These are phyloP conservation scores for Scleropages formosus DNA, from an alignment of 2,797 vertebrate species.

Conservation along the genomic window DNA sequence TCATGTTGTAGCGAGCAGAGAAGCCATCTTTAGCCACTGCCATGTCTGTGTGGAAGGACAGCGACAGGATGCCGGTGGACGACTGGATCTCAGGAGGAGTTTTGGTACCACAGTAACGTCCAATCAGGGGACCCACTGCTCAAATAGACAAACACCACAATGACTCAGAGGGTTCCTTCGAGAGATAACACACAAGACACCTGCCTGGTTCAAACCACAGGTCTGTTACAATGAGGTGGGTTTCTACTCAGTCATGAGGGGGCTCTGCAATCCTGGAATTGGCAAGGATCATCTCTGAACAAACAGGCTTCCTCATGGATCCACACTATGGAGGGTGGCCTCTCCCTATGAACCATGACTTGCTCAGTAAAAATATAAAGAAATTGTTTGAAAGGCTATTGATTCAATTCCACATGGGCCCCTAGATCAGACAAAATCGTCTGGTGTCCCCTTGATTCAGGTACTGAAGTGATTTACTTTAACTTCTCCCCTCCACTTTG, in stretches of 20 bases:
- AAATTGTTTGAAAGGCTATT: neutral
- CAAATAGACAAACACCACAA: conserved; percentile 22
- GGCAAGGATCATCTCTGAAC: neutral
- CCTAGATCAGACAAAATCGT: neutral
- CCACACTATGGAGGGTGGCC: neutral
- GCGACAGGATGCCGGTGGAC: conserved; percentile 86
- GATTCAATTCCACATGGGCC: neutral
- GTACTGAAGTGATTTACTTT: neutral
- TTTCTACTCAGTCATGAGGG: neutral
- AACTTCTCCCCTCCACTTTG: neutral
- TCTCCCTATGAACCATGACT: neutral
- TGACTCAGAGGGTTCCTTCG: conserved; percentile 17
- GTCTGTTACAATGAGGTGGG: neutral
- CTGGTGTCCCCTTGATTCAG: neutral
- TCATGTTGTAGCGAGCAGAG: conserved; percentile 87
- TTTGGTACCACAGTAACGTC: conserved; percentile 91
- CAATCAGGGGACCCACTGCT: conserved; percentile 91
- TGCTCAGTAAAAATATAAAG: neutral
- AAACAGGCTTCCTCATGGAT: neutral
- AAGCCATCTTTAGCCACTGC: conserved; percentile 95
- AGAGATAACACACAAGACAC: no score
- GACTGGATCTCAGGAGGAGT: conserved; percentile 92
- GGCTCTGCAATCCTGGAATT: no score
- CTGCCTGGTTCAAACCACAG: no score
- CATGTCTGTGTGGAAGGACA: conserved; percentile 97